A percentile compares a stretch with the other conserved stretches of the same genome.
Evolutionary conservation across 2,797 vertebrate species (phyloP).

Genomic region (Danio kyathit): DNA sequence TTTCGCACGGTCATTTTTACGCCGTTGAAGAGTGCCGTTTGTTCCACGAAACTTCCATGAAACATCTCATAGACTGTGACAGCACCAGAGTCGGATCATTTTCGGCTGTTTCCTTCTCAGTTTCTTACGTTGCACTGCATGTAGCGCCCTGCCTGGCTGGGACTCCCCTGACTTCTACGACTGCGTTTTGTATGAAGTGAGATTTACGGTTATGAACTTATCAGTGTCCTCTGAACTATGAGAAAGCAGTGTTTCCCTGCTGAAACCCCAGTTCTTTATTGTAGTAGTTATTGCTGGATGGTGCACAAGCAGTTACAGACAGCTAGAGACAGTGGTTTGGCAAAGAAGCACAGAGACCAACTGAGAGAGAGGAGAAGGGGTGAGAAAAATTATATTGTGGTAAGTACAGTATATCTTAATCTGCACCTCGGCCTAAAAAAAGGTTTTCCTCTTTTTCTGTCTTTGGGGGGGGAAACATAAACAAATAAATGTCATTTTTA

Average conservation of each 20-base stretch:
- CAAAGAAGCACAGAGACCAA: constrained; percentile 54
- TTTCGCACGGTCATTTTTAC: constrained; percentile 53
- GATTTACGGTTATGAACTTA: constrained; percentile 43
- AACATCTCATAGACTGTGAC: constrained; percentile 29
- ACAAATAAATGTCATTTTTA: too few relatives aligned
- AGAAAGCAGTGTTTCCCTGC: constrained; percentile 43
- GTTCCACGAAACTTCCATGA: constrained; percentile 23
- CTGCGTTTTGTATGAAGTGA: constrained; percentile 46
- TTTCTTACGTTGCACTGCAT: constrained; percentile 42
- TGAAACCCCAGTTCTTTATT: constrained; percentile 19
- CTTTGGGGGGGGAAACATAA: not conserved
- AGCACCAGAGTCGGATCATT: constrained; percentile 27
- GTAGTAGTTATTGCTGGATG: constrained; percentile 77
- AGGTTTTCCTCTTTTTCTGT: constrained; percentile 57
- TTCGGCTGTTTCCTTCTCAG: constrained; percentile 20
- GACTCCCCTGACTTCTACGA: constrained; percentile 22
- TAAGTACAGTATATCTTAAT: constrained; percentile 61
- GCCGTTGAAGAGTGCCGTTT: constrained; percentile 41
- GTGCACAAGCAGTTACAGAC: constrained; percentile 74
- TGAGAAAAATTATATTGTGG: constrained; percentile 49
- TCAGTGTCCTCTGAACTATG: constrained; percentile 43
- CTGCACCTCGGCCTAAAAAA: constrained; percentile 61
- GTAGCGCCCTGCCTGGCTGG: constrained; percentile 11
- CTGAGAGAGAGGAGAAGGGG: constrained; percentile 28
- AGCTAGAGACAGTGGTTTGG: constrained; percentile 89